phyloP scores from a whole-genome alignment of 2,113 vertebrate genomes.

The Larimichthys polyactis region DNA sequence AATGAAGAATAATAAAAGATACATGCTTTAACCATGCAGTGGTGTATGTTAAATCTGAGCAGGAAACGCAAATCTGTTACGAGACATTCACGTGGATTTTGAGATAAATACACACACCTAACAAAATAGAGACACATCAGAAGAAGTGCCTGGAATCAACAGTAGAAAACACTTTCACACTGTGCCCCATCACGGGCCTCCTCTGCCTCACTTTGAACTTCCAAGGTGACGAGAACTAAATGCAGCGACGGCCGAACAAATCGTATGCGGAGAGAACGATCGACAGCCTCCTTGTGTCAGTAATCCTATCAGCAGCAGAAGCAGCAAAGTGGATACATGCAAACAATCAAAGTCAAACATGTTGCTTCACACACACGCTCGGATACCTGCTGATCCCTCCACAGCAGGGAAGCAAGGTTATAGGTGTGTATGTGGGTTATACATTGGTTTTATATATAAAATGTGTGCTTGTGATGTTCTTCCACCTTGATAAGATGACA shows the following conservation, averaged over 20 bases:
- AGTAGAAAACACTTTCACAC: slow-evolving; percentile 34
- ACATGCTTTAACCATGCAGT: not conserved
- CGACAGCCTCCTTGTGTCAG: slow-evolving; percentile 30
- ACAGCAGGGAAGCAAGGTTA: not conserved
- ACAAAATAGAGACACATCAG: not conserved
- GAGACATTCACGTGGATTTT: not conserved
- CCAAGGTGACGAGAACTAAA: slow-evolving; percentile 64
- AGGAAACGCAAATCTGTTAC: not conserved
- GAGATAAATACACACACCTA: not conserved
- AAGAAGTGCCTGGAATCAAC: slow-evolving; percentile 36
- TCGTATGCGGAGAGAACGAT: slow-evolving; percentile 73
- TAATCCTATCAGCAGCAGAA: slow-evolving; percentile 75
- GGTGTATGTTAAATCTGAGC: not conserved
- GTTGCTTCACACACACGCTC: slow-evolving; percentile 39
- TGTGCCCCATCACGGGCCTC: not conserved
- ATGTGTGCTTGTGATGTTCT: not conserved
- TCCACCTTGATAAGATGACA: not conserved
- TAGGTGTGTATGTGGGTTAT: not conserved
- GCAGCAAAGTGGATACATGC: slow-evolving; percentile 59
- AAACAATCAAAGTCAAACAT: slow-evolving; percentile 58
- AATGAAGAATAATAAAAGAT: not conserved
- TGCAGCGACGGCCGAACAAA: slow-evolving; percentile 47
- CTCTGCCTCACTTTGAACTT: slow-evolving; percentile 77
- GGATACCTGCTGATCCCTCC: slow-evolving; percentile 29
- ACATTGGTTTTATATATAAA: not conserved